Percentiles rank a stretch among this genome's conserved stretches.
Conservation (phyloP, 2,888 invertebrate species). For the Dorcus parallelipipedus region DNA sequence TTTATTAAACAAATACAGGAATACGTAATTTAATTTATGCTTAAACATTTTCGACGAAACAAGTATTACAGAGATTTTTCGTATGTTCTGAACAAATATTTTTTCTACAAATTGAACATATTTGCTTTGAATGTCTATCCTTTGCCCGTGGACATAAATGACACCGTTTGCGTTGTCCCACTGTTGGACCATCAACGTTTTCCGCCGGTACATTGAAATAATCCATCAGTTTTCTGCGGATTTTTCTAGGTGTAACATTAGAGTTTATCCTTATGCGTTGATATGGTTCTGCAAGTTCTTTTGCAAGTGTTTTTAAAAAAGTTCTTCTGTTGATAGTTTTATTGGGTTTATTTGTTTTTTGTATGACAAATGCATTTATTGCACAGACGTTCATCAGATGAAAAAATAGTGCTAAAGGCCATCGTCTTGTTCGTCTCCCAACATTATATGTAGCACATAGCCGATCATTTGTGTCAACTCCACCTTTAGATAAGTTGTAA, state of each 20-base stretch:
- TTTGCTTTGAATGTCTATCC: conserved; percentile 1
- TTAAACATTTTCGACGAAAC: too few relatives aligned
- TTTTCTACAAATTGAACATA: conserved; percentile 1
- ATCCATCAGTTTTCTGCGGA: not conserved
- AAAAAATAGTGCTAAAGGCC: not conserved
- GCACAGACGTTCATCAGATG: conserved; percentile 1
- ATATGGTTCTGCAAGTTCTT: not conserved
- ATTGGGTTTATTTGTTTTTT: not conserved
- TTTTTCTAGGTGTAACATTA: not conserved
- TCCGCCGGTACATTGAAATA: too few relatives aligned
- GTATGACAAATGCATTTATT: conserved; percentile 2
- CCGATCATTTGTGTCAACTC: not conserved
- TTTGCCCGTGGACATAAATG: conserved; percentile 1
- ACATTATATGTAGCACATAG: conserved; percentile 1
- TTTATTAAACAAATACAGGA: too few relatives aligned
- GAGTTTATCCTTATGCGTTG: not conserved
- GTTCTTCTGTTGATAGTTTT: not conserved
- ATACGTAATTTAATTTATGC: too few relatives aligned
- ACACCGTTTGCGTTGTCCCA: not conserved
- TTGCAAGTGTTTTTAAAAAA: conserved; percentile 1
- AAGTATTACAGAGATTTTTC: too few relatives aligned
- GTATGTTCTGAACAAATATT: not conserved
- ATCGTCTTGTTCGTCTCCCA: not conserved
- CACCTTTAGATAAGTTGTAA: not conserved
- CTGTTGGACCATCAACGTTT: not conserved